phyloP scores from a whole-genome alignment of 2,797 vertebrate genomes.

The Austrolebias charrua region DNA sequence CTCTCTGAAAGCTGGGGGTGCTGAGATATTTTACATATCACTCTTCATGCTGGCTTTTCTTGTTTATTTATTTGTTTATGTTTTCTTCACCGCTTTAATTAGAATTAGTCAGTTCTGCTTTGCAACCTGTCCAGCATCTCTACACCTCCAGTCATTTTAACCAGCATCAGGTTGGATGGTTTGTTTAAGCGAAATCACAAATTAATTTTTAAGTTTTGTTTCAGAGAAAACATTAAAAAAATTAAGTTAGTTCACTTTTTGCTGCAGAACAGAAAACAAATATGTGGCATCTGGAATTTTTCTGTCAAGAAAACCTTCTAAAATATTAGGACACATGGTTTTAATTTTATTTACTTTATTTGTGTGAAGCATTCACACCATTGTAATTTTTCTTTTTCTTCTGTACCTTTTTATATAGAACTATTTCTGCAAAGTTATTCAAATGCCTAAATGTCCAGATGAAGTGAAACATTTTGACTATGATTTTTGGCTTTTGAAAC shows the following conservation, averaged over 20 bases:
- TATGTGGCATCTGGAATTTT: background rate
- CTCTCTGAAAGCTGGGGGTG: conserved; percentile 27
- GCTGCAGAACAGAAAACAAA: conserved; percentile 6
- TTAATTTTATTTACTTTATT: too few relatives aligned
- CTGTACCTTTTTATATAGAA: too few relatives aligned
- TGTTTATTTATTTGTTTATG: conserved; percentile 16
- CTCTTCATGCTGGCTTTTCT: conserved; percentile 30
- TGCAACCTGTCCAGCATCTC: conserved; percentile 26
- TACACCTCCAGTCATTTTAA: conserved; percentile 15
- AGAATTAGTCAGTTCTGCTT: conserved; percentile 16
- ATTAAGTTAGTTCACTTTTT: conserved; percentile 1
- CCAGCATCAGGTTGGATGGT: conserved; percentile 18
- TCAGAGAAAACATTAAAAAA: too few relatives aligned
- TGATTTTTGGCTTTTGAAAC: too few relatives aligned
- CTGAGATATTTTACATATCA: conserved; percentile 37
- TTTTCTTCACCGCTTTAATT: conserved; percentile 30
- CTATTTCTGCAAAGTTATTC: too few relatives aligned
- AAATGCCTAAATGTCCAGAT: too few relatives aligned
- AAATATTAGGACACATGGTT: conserved; percentile 4
- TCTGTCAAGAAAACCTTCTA: background rate
- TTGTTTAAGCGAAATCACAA: background rate
- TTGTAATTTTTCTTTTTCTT: too few relatives aligned
- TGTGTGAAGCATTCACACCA: too few relatives aligned
- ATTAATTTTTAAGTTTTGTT: too few relatives aligned
- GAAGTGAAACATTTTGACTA: too few relatives aligned